Evolutionary conservation across 2,888 invertebrate species (phyloP).

Genomic region (Callimorpha dominula): DNA sequence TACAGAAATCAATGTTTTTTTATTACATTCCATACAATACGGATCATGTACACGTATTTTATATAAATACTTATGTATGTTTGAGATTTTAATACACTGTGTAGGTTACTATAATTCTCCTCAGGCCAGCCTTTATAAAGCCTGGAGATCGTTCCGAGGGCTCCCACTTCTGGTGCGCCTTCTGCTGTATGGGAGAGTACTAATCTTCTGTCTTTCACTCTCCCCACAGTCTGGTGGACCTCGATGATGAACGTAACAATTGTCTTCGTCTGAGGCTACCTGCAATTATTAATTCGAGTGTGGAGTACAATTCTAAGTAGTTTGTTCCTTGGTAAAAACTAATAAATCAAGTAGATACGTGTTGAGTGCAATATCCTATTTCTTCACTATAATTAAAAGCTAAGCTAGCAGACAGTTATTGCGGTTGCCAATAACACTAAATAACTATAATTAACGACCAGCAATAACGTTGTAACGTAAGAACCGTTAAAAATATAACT

Average conservation of each 20-base stretch:
- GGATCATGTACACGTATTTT: too few species aligned
- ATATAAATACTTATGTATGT: too few species aligned
- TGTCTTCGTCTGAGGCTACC: neutral
- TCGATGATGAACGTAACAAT: neutral
- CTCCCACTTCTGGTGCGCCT: neutral
- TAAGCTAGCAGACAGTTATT: constrained; percentile 3
- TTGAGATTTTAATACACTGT: neutral
- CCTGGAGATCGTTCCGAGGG: neutral
- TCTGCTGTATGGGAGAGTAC: too few species aligned
- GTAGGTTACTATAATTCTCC: neutral
- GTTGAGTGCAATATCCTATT: neutral
- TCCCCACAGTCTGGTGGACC: neutral
- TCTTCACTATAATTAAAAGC: constrained; percentile 4
- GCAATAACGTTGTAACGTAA: constrained; percentile 12
- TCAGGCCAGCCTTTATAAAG: neutral
- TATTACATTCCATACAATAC: too few species aligned
- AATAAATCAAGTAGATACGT: neutral
- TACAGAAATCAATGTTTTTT: too few species aligned
- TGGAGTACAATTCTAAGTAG: neutral
- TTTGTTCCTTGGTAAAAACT: neutral
- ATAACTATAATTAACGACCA: constrained; percentile 25
- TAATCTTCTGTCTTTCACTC: too few species aligned
- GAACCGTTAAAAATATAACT: constrained; percentile 19
- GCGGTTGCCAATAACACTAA: constrained; percentile 17
- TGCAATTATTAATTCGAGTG: neutral